A percentile compares a stretch with the other conserved stretches of the same genome.
phyloP scores from a whole-genome alignment of 2,113 vertebrate species.

The Amblyopsis rosae region DNA sequence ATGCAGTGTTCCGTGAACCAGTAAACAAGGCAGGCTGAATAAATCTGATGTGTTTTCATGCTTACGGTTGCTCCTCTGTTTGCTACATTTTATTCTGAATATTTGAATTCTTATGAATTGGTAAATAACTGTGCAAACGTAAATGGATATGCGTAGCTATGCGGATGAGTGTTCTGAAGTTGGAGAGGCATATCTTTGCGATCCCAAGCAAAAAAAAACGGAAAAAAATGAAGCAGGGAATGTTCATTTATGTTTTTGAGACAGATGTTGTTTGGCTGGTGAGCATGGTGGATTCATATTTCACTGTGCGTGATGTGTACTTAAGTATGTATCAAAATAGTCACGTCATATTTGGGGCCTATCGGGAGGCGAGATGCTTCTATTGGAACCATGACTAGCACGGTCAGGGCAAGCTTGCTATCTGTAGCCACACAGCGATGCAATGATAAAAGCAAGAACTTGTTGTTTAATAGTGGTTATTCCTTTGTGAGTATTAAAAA shows the following conservation, averaged over 20 bases:
- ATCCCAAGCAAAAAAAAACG: conserved; percentile 13
- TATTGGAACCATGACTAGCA: conserved; percentile 49
- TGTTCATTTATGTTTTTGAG: conserved; percentile 61
- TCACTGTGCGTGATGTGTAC: conserved; percentile 71
- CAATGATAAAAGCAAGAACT: conserved; percentile 47
- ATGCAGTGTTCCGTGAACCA: conserved; percentile 82
- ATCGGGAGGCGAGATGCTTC: conserved; percentile 59
- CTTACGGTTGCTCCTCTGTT: conserved; percentile 77
- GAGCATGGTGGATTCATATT: conserved; percentile 67
- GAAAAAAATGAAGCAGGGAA: conserved; percentile 42
- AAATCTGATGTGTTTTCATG: conserved; percentile 84
- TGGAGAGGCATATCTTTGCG: conserved; percentile 41
- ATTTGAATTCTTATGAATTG: conserved; percentile 81
- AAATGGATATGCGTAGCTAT: conserved; percentile 19
- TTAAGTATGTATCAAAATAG: conserved; percentile 75
- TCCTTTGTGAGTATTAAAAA: neutral
- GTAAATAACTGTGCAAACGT: conserved; percentile 71
- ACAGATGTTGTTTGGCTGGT: conserved; percentile 69
- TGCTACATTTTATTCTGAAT: conserved; percentile 79
- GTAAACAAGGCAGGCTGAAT: conserved; percentile 83
- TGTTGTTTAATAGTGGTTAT: conserved; percentile 20
- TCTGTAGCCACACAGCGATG: conserved; percentile 39
- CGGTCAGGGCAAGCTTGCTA: conserved; percentile 54
- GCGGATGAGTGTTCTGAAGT: conserved; percentile 57
- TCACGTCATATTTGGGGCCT: conserved; percentile 56